Conservation (phyloP, 64 coral and sea anemone genomes). For the Pachyseris speciosa region DNA sequence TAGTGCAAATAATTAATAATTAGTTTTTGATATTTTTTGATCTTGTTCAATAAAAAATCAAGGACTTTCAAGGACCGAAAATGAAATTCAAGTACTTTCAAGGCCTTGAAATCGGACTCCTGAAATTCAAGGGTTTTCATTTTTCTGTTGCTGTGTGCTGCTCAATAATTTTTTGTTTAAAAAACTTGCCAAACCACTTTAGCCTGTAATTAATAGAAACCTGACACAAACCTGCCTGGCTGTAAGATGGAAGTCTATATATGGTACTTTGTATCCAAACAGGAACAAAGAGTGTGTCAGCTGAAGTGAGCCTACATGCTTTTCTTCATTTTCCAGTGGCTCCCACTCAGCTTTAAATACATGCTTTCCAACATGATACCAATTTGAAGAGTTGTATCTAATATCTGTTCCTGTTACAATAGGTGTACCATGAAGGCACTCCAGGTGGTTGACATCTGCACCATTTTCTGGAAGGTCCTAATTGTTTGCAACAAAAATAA, state of each 20-base stretch:
- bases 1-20: no score
- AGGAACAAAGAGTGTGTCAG: conserved; percentile 47
- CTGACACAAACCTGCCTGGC: conserved; percentile 77
- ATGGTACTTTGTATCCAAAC: conserved; percentile 78
- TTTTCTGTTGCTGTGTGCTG: no score
- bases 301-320: conserved; percentile 68
- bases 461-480: conserved; percentile 98
- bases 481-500: not conserved
- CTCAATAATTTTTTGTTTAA: no score
- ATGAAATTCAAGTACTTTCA: no score
- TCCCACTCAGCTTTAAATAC: conserved; percentile 73
- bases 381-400: conserved; percentile 59
- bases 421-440: conserved; percentile 64
- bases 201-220: no score
- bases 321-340: conserved; percentile 58
- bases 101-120: no score
- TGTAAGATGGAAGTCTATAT: conserved; percentile 69
- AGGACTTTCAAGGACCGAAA: no score
- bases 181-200: no score
- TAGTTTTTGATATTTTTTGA: no score
- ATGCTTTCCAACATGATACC: conserved; percentile 69
- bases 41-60: no score
- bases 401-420: conserved; percentile 72
- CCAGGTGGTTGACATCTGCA: conserved; percentile 78
- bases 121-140: no score